Percentiles rank a stretch among this genome's conserved stretches.
These are phyloP conservation scores for Lophotriccus pileatus DNA, from an alignment of 2,797 vertebrate genomes.

Conservation along the genomic window DNA sequence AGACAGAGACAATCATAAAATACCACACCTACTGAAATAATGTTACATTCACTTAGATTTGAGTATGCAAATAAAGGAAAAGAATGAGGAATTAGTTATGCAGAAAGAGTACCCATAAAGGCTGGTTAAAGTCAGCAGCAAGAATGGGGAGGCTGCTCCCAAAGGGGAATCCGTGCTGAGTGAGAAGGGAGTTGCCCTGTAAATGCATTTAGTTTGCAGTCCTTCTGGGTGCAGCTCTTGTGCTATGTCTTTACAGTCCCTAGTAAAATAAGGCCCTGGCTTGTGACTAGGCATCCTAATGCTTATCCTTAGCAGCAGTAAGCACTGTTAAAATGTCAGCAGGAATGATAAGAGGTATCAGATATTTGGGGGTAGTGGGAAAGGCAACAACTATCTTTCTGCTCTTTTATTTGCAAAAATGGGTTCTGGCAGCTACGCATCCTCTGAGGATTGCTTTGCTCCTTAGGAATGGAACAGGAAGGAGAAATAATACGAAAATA, in stretches of 20 bases:
- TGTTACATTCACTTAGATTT: not conserved
- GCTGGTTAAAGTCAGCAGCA: not conserved
- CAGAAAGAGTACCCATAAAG: not conserved
- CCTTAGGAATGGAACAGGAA: not conserved
- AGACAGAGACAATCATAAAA: not conserved
- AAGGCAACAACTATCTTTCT: not conserved
- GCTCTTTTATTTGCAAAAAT: constrained; percentile 9
- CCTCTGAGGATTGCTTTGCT: not conserved
- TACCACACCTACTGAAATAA: not conserved
- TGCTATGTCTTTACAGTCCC: not conserved
- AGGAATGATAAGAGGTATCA: constrained; percentile 15
- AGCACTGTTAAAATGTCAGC: constrained; percentile 24
- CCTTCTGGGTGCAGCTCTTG: not conserved
- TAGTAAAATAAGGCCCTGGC: not conserved
- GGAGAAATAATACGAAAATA: constrained; percentile 34
- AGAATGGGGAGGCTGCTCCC: not conserved
- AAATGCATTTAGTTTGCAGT: not conserved
- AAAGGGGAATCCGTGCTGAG: not conserved
- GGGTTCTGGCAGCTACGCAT: not conserved
- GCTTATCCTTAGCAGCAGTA: not conserved
- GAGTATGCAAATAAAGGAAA: not conserved
- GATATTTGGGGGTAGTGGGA: not conserved
- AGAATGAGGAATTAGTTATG: not conserved
- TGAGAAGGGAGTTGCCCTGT: not conserved
- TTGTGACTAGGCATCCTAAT: constrained; percentile 28